Evolutionary conservation across 2,113 vertebrate genomes (phyloP).

Genomic region (Tragelaphus scriptus): DNA sequence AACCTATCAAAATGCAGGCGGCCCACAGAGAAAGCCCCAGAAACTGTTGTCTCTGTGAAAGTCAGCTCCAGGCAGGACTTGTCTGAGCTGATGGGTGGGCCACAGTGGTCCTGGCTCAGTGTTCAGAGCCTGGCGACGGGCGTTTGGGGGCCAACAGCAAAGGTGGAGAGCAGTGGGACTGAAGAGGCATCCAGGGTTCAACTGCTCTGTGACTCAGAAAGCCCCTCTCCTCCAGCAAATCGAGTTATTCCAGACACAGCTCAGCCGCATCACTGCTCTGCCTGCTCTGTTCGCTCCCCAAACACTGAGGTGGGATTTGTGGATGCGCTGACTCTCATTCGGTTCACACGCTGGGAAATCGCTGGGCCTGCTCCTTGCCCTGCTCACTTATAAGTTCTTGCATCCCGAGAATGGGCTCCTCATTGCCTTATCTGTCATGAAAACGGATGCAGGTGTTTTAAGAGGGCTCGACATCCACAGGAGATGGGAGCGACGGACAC

Average conservation of each 20-base stretch:
- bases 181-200: not conserved
- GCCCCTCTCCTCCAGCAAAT: not conserved
- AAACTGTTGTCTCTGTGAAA: not conserved
- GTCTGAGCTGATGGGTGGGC: not conserved
- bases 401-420: not conserved
- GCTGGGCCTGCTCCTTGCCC: not conserved
- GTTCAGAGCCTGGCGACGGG: accelerated
- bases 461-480: not conserved
- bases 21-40: not conserved
- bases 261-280: accelerated
- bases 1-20: not conserved
- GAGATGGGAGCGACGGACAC: accelerated
- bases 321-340: not conserved
- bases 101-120: accelerated
- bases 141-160: accelerated
- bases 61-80: accelerated
- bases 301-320: accelerated
- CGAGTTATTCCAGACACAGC: not conserved
- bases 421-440: not conserved
- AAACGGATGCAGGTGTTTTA: not conserved
- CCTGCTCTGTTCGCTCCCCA: not conserved
- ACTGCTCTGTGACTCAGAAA: not conserved
- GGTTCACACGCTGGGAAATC: not conserved
- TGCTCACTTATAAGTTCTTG: not conserved
- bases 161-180: not conserved